Base-by-base conservation (phyloP, 2,113 vertebrate species). In the Aldabrachelys gigantea region DNA sequence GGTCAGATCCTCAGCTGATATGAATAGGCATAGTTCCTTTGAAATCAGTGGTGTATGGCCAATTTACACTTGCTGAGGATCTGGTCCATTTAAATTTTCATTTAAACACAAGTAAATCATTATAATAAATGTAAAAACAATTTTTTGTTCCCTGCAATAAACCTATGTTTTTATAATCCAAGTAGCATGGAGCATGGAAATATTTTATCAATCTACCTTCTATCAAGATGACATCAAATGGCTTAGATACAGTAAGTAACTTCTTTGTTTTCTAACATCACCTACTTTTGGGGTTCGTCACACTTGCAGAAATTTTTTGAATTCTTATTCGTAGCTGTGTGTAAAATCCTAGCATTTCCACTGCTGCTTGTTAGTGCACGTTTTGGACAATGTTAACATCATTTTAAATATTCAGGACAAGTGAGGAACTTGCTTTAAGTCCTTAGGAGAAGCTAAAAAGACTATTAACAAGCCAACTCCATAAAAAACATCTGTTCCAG, bases 401-500 rank as follows among this genome's bases (percentile, higher is more conserved):
- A 97, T 98, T 96, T 98, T 95, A 98, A 96, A 96, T 98, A 98
- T 98, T 98, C 98, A 98, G 97, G 89, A 98, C 97, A 98, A 98
- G 97, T 89, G 91, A 97, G 85, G 76, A 96, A 98, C 97, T 96
- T 98, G 97, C 88, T 97, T 97, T 96, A 98, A 98, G 97, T 98
- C 98, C 97, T 98, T 98, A 98, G 97, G 98, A 98, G 97, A 97
- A 98, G 97, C 96, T 98, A 98, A 98, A 98, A 98, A 98, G 97
- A 97, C 98, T 96, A 98, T 98, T 98, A 99, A 98, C 98, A 98
- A 97, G 95, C 95, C 0, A 80, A 98, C 98, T 98, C 97, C 97
- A 98, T 98, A 98, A 97, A 98, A 98, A 98, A 98, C 98, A 99
- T 99, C 98, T 98, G 98, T 98, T 99, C 96, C 98, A 98, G 98